These are phyloP conservation scores for Pelochelys cantorii DNA, from an alignment of 2,797 vertebrate genomes.

Conservation along the genomic window DNA sequence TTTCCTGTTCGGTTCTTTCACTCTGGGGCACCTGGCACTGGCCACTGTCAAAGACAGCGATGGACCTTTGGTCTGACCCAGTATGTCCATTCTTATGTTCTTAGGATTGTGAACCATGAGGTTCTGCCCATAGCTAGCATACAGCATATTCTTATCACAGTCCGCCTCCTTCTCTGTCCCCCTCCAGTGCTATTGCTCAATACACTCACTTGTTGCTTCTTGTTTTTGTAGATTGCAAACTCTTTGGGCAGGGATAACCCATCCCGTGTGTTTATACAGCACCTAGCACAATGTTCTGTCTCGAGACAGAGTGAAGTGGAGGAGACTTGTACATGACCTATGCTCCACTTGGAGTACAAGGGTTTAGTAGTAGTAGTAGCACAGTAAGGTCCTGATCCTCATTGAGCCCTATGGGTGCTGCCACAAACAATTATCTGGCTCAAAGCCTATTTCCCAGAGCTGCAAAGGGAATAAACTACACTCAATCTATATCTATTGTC, in stretches of 20 bases:
- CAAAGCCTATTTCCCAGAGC: neutral
- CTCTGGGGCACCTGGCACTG: too few relatives aligned
- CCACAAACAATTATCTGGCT: neutral
- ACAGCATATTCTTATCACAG: neutral
- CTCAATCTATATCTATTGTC: neutral
- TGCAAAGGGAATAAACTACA: neutral
- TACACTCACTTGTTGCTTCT: neutral
- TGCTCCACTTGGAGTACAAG: too few relatives aligned
- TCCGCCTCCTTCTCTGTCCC: neutral
- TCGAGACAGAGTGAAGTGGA: too few relatives aligned
- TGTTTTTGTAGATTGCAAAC: neutral
- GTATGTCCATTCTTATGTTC: too few relatives aligned
- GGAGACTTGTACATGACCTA: too few relatives aligned
- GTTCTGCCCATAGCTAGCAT: neutral
- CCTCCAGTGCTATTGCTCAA: neutral
- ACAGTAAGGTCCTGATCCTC: neutral
- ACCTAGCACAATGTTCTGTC: neutral
- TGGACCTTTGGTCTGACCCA: too few relatives aligned
- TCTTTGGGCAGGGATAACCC: rapidly evolving
- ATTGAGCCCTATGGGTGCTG: neutral
- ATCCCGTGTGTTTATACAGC: neutral
- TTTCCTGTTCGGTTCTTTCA: too few relatives aligned
- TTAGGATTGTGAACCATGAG: neutral
- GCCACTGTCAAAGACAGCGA: too few relatives aligned
- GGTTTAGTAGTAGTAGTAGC: too few relatives aligned